phyloP scores from a whole-genome alignment of 2,797 vertebrate species.

The Forpus xanthops region DNA sequence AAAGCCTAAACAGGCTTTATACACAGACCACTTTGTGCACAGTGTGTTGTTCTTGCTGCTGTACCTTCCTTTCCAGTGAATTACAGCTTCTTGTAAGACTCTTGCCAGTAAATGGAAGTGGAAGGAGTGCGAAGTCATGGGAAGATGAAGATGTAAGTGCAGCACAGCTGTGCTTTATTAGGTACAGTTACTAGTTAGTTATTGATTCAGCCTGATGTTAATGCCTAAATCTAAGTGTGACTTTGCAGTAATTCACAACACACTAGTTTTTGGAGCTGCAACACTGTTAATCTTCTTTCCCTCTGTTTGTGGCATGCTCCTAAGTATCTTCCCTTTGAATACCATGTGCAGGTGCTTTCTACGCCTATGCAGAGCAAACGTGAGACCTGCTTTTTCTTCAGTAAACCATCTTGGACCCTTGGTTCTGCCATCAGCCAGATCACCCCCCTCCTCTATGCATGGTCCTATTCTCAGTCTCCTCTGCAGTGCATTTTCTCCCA shows the following conservation, averaged over 20 bases:
- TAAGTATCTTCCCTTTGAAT: background rate
- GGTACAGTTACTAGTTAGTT: background rate
- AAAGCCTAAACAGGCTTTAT: background rate
- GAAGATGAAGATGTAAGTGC: background rate
- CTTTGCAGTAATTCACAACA: background rate
- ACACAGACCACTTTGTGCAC: background rate
- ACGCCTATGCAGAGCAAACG: conserved; percentile 2
- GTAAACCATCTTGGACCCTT: background rate
- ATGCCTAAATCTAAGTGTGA: background rate
- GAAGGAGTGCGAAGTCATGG: background rate
- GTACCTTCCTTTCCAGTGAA: background rate
- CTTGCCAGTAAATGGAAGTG: background rate
- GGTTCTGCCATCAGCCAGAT: background rate
- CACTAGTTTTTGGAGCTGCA: background rate
- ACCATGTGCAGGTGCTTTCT: background rate
- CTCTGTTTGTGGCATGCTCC: background rate
- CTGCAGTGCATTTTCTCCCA: background rate
- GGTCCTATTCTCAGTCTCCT: background rate
- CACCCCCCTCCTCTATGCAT: background rate
- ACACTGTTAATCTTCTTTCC: background rate
- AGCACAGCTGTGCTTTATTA: background rate
- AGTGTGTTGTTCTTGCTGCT: background rate
- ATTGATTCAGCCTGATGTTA: background rate
- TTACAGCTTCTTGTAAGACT: background rate
- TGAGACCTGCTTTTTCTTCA: background rate